A percentile compares a stretch with the other conserved stretches of the same genome.
Evolutionary conservation across 1,140 invertebrate species (phyloP).

Genomic region (Papilio polytes): DNA sequence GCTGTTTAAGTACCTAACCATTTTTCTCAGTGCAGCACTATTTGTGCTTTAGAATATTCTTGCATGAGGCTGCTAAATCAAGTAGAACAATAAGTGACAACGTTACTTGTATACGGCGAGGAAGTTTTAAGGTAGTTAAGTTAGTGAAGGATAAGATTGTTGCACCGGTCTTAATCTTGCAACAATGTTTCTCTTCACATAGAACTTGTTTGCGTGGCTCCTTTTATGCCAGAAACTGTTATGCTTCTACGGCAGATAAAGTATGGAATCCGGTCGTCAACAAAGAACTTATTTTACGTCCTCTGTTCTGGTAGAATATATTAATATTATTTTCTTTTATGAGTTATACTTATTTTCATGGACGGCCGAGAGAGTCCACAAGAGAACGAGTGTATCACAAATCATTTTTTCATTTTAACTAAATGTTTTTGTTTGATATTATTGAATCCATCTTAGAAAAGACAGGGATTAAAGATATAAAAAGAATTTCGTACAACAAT

Average conservation of each 20-base stretch:
- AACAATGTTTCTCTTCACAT: conserved; percentile 4
- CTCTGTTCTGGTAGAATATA: neutral
- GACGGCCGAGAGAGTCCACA: neutral
- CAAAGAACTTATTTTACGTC: conserved; percentile 5
- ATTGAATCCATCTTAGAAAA: too few relatives aligned
- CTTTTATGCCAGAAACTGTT: neutral
- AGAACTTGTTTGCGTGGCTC: conserved; percentile 5
- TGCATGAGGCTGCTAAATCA: neutral
- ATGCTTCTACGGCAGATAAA: neutral
- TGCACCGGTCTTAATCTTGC: conserved; percentile 11
- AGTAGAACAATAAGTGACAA: neutral
- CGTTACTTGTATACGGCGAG: conserved; percentile 4
- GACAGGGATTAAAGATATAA: too few relatives aligned
- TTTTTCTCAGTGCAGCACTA: too few relatives aligned
- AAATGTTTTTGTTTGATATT: too few relatives aligned
- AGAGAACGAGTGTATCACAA: too few relatives aligned
- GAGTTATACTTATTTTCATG: neutral
- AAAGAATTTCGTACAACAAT: too few relatives aligned
- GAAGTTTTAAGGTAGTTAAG: conserved; percentile 8
- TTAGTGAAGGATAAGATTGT: conserved; percentile 24
- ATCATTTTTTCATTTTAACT: neutral
- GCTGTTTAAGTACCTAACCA: too few relatives aligned
- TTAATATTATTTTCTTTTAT: too few relatives aligned
- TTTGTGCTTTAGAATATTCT: too few relatives aligned
- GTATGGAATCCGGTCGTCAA: conserved; percentile 6